Evolutionary conservation across 2,888 invertebrate genomes (phyloP), one percentile per base, ranked within the genome.

Genomic region (Mantis religiosa): DNA sequence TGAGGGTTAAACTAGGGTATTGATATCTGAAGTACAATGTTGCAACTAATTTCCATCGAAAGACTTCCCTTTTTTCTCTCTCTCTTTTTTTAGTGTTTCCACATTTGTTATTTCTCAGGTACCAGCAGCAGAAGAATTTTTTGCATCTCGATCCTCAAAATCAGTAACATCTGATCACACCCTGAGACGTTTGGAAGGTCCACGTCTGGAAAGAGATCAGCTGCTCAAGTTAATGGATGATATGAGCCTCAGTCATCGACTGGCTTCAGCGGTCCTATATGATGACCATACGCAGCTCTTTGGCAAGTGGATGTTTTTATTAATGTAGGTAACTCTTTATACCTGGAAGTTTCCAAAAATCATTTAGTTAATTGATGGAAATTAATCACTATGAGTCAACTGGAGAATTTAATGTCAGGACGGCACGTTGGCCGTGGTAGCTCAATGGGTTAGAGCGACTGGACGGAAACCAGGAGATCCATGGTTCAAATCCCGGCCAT

Each of bases 141-240:
- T 91, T 41, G 85, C 85, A 34, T 88, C 89, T 12, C 90, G 91
- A 28, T 47, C 91, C 86, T 71, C 54, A 15, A 93, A 93, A 90
- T 91, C 95, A 83, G 93, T 95, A 88, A 97, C 97, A 15, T 98
- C 98, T 14, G 96, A 97, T 93, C 96, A 96, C 91, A 97, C 97
- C 0, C 93, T 98, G 90, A 96, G 96, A 91, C 95, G 96, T 91
- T 93, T 98, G 28, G 96, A 96, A 92, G 96, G 96, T 91, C 95
- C 97, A 71, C 94, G 96, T 87, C 92, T 97, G n/a, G 95, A 95
- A 41, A 95, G 96, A 90, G 95, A 96, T 91, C 94, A 95, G 89
- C 92, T 97, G 2, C 94, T 96, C 89, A 93, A 94, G 89, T 92
- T 96, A 54, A 92, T 96, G 87, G 92, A 92, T n/a, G 90, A 90